These are phyloP conservation scores for Olivierus martensii DNA, from an alignment of 1,140 invertebrate genomes.

Conservation along the genomic window DNA sequence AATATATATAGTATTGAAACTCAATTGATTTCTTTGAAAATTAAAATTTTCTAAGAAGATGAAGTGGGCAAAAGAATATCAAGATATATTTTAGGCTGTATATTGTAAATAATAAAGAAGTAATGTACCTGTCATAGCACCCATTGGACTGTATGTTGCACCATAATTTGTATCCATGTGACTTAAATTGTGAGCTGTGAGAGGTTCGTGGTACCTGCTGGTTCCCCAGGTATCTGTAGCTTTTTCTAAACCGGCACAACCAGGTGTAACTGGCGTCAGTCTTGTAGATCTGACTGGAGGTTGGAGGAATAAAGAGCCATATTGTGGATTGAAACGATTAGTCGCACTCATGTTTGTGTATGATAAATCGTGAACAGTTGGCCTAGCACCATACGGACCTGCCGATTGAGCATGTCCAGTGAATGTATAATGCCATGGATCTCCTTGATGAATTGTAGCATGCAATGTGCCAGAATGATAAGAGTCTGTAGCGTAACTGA, in stretches of 20 bases:
- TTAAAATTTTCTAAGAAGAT: too few species aligned
- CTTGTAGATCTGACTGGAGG: conserved; percentile 29
- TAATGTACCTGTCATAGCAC: conserved; percentile 19
- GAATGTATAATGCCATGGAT: conserved; percentile 16
- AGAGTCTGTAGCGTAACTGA: conserved; percentile 25
- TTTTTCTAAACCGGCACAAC: conserved; percentile 5
- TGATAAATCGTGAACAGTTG: too few species aligned
- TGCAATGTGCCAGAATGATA: conserved; percentile 21
- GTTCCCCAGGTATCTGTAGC: conserved; percentile 12
- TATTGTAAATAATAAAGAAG: too few species aligned
- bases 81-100: too few species aligned
- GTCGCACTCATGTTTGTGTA: background rate
- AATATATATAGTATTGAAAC: too few species aligned
- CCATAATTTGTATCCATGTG: conserved; percentile 25
- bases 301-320: conserved; percentile 50
- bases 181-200: conserved; percentile 7
- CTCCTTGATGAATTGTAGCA: conserved; percentile 19
- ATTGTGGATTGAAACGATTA: conserved; percentile 40
- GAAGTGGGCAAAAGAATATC: too few species aligned
- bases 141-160: conserved; percentile 23
- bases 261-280: conserved; percentile 12
- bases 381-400: too few species aligned
- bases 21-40: too few species aligned
- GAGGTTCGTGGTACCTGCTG: conserved; percentile 19
- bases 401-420: too few species aligned